Conservation (phyloP, 1,140 invertebrate species). For the Temnothorax nylanderi region DNA sequence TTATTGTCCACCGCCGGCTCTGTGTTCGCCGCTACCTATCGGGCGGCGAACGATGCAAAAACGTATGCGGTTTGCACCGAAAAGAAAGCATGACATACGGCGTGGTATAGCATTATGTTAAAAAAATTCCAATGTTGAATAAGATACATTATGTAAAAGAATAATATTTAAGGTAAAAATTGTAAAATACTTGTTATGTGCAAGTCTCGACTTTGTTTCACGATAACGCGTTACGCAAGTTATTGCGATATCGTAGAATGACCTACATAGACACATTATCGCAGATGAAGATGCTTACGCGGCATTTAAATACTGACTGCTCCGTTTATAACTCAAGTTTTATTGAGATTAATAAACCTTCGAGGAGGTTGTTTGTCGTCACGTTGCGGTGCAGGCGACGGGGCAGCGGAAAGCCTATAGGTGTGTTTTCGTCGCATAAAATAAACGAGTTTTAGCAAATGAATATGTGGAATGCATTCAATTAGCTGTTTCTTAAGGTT, state of each 20-base stretch:
- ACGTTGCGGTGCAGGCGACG: too few species aligned
- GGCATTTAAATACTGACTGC: conserved; percentile 25
- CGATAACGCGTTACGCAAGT: conserved; percentile 10
- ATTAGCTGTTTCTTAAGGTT: too few species aligned
- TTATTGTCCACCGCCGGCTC: conserved; percentile 36
- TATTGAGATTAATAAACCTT: background rate
- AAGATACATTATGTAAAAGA: background rate
- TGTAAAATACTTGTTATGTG: background rate
- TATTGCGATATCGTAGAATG: background rate
- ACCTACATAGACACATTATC: conserved; percentile 26
- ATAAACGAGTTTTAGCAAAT: too few species aligned
- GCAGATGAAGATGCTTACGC: background rate
- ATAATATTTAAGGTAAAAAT: background rate
- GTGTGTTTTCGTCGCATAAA: too few species aligned
- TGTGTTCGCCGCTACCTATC: background rate
- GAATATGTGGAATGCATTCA: too few species aligned
- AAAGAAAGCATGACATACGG: background rate
- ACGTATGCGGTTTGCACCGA: background rate
- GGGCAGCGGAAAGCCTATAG: too few species aligned
- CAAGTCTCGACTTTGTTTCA: background rate
- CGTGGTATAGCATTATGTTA: background rate
- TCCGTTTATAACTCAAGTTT: conserved; percentile 2
- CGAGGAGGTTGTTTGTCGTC: too few species aligned
- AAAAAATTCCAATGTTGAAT: background rate
- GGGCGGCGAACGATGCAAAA: conserved; percentile 1